These are phyloP conservation scores for Chaetorhynchus papuensis DNA, from an alignment of 2,113 vertebrate genomes.

Conservation along the genomic window DNA sequence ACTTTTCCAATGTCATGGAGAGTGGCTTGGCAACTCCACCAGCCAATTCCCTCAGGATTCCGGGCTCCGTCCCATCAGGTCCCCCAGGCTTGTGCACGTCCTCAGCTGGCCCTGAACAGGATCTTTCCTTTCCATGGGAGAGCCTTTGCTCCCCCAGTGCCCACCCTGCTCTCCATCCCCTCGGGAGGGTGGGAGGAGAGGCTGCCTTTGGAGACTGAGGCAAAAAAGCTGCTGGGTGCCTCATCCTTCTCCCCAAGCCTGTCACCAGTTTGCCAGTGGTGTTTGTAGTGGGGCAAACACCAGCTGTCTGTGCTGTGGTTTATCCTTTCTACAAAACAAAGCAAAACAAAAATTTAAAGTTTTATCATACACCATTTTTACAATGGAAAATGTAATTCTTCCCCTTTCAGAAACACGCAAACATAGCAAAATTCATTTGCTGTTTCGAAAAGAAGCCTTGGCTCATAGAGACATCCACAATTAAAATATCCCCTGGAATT, in stretches of 20 bases:
- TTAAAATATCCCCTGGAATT: background rate
- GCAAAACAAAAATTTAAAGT: background rate
- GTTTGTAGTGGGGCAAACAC: background rate
- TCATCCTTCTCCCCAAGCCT: too few relatives aligned
- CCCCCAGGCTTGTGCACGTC: too few relatives aligned
- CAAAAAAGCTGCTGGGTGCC: too few relatives aligned
- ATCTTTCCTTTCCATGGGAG: background rate
- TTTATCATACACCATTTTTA: background rate
- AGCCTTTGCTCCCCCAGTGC: background rate
- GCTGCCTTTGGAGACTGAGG: background rate
- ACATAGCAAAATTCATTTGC: background rate
- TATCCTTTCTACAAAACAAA: background rate
- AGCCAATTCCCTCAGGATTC: background rate
- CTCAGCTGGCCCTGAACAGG: background rate
- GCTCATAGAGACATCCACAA: background rate
- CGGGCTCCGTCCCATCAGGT: background rate
- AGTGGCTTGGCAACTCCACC: too few relatives aligned
- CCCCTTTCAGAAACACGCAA: background rate
- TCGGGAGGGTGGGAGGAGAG: background rate
- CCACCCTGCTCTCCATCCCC: background rate
- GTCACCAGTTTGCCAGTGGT: background rate
- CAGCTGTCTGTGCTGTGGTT: background rate
- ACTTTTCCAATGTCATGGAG: background rate
- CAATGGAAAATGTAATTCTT: background rate
- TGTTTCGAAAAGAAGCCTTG: background rate